These are phyloP conservation scores for Aplocera efformata DNA, from an alignment of 2,888 invertebrate species.

Conservation along the genomic window DNA sequence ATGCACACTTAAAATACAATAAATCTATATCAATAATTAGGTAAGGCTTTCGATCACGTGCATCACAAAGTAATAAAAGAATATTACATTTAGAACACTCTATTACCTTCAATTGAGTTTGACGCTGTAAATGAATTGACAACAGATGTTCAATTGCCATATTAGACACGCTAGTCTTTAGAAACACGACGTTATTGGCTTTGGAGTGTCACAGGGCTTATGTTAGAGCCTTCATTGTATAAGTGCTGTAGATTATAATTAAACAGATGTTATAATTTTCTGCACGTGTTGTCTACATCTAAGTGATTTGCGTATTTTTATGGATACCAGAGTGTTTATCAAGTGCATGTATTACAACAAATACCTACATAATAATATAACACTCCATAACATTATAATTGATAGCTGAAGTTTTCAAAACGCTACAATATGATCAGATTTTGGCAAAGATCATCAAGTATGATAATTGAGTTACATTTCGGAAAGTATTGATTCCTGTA, in stretches of 20 bases:
- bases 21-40: too few species aligned
- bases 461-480: too few species aligned
- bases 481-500: too few species aligned
- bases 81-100: conserved; percentile 5
- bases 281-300: conserved; percentile 14
- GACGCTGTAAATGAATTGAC: conserved; percentile 13
- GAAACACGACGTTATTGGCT: conserved; percentile 2
- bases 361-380: too few species aligned
- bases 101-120: conserved; percentile 13
- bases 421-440: too few species aligned
- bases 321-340: too few species aligned
- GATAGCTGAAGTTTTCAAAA: too few species aligned
- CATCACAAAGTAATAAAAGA: neutral
- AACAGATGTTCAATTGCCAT: conserved; percentile 13
- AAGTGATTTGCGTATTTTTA: conserved; percentile 9
- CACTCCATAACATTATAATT: too few species aligned
- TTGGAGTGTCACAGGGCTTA: conserved; percentile 13
- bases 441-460: too few species aligned
- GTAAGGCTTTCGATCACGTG: conserved; percentile 1
- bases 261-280: conserved; percentile 17
- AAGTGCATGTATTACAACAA: too few species aligned
- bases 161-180: conserved; percentile 6
- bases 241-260: conserved; percentile 19
- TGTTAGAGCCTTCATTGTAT: conserved; percentile 17
- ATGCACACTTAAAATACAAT: too few species aligned